Evolutionary conservation across 2,113 vertebrate species (phyloP), one percentile per base, ranked within the genome.

Genomic region (Megaceryle maxima): DNA sequence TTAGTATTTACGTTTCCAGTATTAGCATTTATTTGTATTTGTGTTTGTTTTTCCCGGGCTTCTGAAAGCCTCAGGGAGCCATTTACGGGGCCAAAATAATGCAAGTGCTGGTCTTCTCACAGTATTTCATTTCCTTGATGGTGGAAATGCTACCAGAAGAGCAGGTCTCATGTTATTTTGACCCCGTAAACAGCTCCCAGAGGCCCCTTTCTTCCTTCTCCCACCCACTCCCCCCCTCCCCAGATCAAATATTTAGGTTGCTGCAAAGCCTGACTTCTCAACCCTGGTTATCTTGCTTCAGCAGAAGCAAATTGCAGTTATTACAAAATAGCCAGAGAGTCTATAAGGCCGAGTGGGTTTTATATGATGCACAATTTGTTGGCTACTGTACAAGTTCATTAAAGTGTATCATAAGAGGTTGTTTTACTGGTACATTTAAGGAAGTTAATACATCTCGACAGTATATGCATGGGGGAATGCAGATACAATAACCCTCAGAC

Each of bases 401-500:
- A 96, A 95, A 96, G 96, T 94, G 94, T 95, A 97, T 96, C 96
- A 87, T 94, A 91, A 96, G 96, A 95, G 91, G 94, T 96, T 96
- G 96, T 97, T 96, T 97, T 95, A 97, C 95, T 95, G 95, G 92
- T 96, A 96, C 96, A 94, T 96, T 95, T 95, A 94, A 96, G 94
- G 96, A 96, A 97, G 96, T 97, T 97, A 97, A 96, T 97, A 94
- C 94, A 96, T 96, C 95, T 97, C 88, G 95, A 96, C 96, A 96
- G 96, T 59, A 46, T 87, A 44, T 95, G 94, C 96, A 96, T 94
- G 77, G 92, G 96, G 95, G 91, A 96, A 94, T 79, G 90, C 88
- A 96, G 96, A 94, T 94, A 96, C 94, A 97, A 95, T 96, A 97
- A 96, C 96, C 90, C 95, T 88, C 96, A 97, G 96, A 96, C 96